These are phyloP conservation scores for Atta cephalotes DNA, from an alignment of 1,140 invertebrate species.

Conservation along the genomic window DNA sequence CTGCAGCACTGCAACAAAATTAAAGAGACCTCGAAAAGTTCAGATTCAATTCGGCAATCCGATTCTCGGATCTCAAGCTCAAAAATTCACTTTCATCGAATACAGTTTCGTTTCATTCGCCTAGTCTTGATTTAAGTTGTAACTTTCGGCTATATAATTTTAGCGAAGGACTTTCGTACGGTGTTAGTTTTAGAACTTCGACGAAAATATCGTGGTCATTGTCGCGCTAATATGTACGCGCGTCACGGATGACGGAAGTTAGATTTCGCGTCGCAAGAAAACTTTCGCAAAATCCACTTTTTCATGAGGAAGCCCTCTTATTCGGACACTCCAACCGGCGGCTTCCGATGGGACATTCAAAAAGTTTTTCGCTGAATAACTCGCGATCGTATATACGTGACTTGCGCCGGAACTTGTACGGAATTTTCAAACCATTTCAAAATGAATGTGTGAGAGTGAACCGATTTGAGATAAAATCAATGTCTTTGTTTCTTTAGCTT, in stretches of 20 bases:
- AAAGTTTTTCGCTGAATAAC: slow-evolving; percentile 68
- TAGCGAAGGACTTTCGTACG: not conserved
- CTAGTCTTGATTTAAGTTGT: not conserved
- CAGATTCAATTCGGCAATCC: slow-evolving; percentile 9
- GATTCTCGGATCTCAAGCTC: not conserved
- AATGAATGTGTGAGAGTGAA: not conserved
- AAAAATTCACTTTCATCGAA: not conserved
- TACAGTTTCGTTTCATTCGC: slow-evolving; percentile 23
- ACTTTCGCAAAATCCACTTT: slow-evolving; percentile 1
- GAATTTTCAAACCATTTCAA: slow-evolving; percentile 18
- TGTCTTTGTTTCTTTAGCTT: slow-evolving; percentile 3
- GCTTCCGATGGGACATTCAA: slow-evolving; percentile 26
- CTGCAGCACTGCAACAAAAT: not conserved
- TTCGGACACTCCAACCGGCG: slow-evolving; percentile 24
- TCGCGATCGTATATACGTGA: not conserved
- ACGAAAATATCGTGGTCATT: slow-evolving; percentile 35
- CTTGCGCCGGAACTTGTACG: not conserved
- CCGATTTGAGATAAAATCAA: slow-evolving; percentile 10
- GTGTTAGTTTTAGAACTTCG: not conserved
- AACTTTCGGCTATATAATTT: slow-evolving; percentile 38
- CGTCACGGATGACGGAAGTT: slow-evolving; percentile 52
- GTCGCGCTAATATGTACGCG: slow-evolving; percentile 42
- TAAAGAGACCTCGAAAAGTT: slow-evolving; percentile 10
- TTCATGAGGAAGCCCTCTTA: not conserved
- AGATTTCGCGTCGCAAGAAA: not conserved